These are phyloP conservation scores for Caiman crocodilus DNA, from an alignment of 2,797 vertebrate genomes.

Conservation along the genomic window DNA sequence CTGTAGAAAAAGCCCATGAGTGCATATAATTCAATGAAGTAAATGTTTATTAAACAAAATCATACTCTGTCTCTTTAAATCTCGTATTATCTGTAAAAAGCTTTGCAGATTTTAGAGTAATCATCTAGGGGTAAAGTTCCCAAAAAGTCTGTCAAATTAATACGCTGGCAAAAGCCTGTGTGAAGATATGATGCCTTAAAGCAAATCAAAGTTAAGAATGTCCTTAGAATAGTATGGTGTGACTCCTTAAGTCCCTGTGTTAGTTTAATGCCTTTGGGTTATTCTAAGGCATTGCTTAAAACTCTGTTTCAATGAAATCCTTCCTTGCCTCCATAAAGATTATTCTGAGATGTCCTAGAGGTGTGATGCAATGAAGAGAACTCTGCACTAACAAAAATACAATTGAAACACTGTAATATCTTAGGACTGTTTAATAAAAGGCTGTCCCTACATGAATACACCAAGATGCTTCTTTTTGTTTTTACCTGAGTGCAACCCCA, in stretches of 20 bases:
- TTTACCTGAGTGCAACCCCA: neutral
- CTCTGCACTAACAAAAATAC: neutral
- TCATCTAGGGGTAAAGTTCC: neutral
- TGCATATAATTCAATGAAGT: rapidly evolving
- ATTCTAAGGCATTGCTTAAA: conserved; percentile 19
- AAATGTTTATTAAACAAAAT: neutral
- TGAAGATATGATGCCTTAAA: neutral
- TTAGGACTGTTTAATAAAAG: conserved; percentile 20
- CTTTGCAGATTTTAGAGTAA: neutral
- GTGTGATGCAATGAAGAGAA: neutral
- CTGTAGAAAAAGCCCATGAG: neutral
- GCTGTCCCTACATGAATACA: neutral
- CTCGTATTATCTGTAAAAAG: neutral
- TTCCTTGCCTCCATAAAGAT: neutral
- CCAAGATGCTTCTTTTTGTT: neutral
- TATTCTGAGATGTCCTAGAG: conserved; percentile 8
- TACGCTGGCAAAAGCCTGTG: neutral
- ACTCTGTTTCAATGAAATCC: neutral
- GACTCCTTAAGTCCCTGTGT: neutral
- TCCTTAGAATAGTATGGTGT: conserved; percentile 2
- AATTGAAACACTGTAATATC: neutral
- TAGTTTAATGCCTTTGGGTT: neutral
- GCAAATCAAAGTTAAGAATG: neutral
- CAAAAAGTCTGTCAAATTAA: conserved; percentile 33
- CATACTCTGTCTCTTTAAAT: neutral